Conservation (phyloP, 2,797 vertebrate genomes). For the Fistularia tabacaria region DNA sequence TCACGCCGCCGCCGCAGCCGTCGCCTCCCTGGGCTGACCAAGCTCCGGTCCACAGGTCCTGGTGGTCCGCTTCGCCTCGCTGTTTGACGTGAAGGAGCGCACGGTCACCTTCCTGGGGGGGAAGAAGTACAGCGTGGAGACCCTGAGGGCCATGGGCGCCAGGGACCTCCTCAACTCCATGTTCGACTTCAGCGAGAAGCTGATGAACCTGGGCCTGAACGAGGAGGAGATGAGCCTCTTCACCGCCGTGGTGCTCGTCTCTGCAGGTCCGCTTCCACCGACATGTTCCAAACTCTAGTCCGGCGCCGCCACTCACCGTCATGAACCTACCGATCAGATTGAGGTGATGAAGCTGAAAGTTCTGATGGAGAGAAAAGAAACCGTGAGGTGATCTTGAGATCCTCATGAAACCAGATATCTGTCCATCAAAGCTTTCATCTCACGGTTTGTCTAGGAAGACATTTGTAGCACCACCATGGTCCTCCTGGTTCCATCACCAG, state of each 20-base stretch:
- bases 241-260: slow-evolving; percentile 94
- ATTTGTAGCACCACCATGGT: too few relatives aligned
- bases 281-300: too few relatives aligned
- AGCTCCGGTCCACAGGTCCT: slow-evolving; percentile 79
- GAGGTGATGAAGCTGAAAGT: too few relatives aligned
- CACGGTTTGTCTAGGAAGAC: too few relatives aligned
- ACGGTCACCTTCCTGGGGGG: slow-evolving; percentile 95
- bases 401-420: too few relatives aligned
- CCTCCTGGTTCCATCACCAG: too few relatives aligned
- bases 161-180: slow-evolving; percentile 95
- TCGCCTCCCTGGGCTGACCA: slow-evolving; percentile 1
- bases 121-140: slow-evolving; percentile 88
- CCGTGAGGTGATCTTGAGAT: too few relatives aligned
- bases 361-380: too few relatives aligned
- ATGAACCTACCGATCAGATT: too few relatives aligned
- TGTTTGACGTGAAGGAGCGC: slow-evolving; percentile 89
- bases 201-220: slow-evolving; percentile 85
- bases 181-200: slow-evolving; percentile 98
- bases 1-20: background rate
- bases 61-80: slow-evolving; percentile 93
- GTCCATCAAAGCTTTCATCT: too few relatives aligned
- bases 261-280: slow-evolving; percentile 78
- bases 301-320: too few relatives aligned
- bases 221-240: slow-evolving; percentile 96
- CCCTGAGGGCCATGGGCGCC: slow-evolving; percentile 86